Conservation (phyloP, 2,113 vertebrate genomes). For the Andinoacara biseriatus region DNA sequence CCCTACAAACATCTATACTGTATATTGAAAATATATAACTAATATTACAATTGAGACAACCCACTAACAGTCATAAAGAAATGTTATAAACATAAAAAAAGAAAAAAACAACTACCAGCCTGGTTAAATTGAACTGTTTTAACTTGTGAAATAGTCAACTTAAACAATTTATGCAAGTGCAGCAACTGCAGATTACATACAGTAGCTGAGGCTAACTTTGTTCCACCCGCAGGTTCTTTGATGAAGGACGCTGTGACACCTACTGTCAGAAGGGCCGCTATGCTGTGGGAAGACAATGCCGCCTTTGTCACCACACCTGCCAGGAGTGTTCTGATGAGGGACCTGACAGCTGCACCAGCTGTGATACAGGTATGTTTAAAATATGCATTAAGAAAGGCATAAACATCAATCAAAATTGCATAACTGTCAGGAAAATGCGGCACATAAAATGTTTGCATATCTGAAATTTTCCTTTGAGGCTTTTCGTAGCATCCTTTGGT, state of each 20-base stretch:
- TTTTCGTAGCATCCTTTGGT: slow-evolving; percentile 31
- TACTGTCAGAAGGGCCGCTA: slow-evolving; percentile 84
- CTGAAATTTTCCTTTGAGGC: not conserved
- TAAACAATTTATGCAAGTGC: not conserved
- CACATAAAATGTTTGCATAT: not conserved
- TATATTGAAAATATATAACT: not conserved
- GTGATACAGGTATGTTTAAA: slow-evolving; percentile 83
- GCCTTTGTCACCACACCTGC: slow-evolving; percentile 90
- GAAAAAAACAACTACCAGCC: not conserved
- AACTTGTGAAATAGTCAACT: not conserved
- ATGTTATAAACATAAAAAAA: not conserved
- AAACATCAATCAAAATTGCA: not conserved
- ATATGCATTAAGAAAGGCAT: not conserved
- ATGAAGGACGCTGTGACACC: slow-evolving; percentile 82
- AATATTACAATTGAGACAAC: not conserved
- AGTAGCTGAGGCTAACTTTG: not conserved
- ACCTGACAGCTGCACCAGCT: slow-evolving; percentile 86
- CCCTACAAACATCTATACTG: not conserved
- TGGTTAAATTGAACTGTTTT: not conserved
- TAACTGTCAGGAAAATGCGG: not conserved
- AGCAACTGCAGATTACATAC: not conserved
- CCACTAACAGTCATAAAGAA: not conserved
- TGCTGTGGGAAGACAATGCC: slow-evolving; percentile 79
- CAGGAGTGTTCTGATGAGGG: slow-evolving; percentile 85
- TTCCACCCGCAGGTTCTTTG: slow-evolving; percentile 80